These are phyloP conservation scores for Copsychus sechellarum DNA, from an alignment of 2,113 vertebrate species.

Conservation along the genomic window DNA sequence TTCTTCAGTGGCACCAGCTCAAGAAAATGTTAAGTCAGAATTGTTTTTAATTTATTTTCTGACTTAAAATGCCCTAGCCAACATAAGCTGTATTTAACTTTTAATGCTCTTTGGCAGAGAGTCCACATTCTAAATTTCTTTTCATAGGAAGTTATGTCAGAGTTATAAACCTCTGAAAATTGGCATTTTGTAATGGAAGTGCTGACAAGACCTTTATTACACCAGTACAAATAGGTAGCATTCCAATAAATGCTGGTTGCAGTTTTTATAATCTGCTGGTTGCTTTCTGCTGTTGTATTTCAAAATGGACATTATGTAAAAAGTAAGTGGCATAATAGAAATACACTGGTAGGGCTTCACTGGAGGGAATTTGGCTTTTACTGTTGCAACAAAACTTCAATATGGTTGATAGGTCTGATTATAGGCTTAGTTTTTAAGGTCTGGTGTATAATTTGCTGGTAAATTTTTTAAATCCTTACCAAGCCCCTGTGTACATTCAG, in stretches of 20 bases:
- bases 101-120: neutral
- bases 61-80: neutral
- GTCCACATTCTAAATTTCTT: neutral
- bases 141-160: conserved; percentile 8
- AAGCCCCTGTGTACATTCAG: neutral
- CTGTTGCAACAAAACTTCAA: neutral
- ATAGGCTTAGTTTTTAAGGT: neutral
- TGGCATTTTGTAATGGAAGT: conserved; percentile 21
- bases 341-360: neutral
- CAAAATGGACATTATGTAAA: neutral
- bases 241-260: neutral
- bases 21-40: conserved; percentile 17
- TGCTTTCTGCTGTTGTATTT: conserved; percentile 12
- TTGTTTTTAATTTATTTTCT: neutral
- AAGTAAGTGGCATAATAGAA: neutral
- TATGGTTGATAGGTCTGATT: neutral
- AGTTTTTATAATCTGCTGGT: neutral
- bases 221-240: neutral
- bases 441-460: neutral
- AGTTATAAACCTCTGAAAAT: conserved; percentile 17
- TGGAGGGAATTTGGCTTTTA: neutral
- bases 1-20: neutral
- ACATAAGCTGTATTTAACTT: neutral
- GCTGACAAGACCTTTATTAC: conserved; percentile 42
- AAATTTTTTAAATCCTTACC: neutral